Base-by-base conservation (phyloP, 1,140 invertebrate genomes). In the Saccostrea glomerata region DNA sequence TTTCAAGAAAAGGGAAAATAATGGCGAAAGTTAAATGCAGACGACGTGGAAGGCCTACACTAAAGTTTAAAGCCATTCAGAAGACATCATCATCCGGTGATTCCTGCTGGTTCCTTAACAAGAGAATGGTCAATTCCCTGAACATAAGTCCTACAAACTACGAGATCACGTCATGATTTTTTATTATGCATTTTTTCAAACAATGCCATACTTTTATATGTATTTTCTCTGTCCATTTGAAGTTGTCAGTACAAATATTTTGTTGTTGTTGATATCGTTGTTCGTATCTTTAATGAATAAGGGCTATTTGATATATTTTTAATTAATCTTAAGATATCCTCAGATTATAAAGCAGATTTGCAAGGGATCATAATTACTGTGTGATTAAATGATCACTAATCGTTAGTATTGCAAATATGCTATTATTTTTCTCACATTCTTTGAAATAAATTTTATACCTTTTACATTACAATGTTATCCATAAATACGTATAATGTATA, bases 1-100 rank as follows among this genome's bases (percentile, higher is more conserved):
- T 36, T 15, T 36, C 70, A 77, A 77, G 70, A 30, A 77, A 77
- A 15, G 70, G 70, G 12, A 77, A 77, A 77, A 15, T 30, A 77
- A 36, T 77, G 23, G 70, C 30, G 25, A 77, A 77, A 12, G 25
- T 77, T 15, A 77, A 77, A 25, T 77, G 70, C 25, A 25, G 23
- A 30, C 70, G 25, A 25, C 23, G 25, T 36, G 15, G 25, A 17
- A 77, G 25, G 17, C 70, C 6, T 11, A 77, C 11, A 25, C 12
- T 77, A 30, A 77, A 77, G 25, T 36, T 77, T 2, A 77, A 77
- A 36, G 70, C 25, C 6, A 30, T 77, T 77, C 2, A 36, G 30
- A 77, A 36, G 12, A 36, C 23, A 17, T 11, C 25, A 0, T 11
- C 23, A 77, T 77, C 70, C 30, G 70, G 70, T 15, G 70, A 77